These are phyloP conservation scores for Belgica antarctica DNA, from an alignment of 2,888 invertebrate genomes.

Conservation along the genomic window DNA sequence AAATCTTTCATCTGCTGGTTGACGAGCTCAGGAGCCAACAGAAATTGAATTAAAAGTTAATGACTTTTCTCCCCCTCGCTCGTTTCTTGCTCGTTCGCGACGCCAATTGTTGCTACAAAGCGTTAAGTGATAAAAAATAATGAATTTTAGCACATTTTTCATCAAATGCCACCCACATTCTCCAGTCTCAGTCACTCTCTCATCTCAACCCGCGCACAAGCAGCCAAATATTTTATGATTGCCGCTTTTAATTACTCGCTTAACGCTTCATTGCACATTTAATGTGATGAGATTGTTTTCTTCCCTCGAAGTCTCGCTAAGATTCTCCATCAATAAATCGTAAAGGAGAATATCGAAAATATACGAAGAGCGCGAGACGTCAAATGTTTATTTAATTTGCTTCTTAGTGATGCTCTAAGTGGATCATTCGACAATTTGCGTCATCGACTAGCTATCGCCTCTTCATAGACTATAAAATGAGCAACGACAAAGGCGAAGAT, in stretches of 20 bases:
- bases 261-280: slow-evolving; percentile 28
- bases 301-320: background rate
- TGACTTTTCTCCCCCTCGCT: background rate
- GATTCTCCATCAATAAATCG: slow-evolving; percentile 21
- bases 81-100: background rate
- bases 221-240: background rate
- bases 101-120: slow-evolving; percentile 18
- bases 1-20: too few relatives aligned
- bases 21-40: background rate
- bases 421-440: background rate
- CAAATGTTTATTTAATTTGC: background rate
- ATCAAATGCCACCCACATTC: background rate
- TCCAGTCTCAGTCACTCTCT: too few relatives aligned
- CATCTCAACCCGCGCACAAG: too few relatives aligned
- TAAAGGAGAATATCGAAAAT: slow-evolving; percentile 9
- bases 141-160: slow-evolving; percentile 10
- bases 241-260: slow-evolving; percentile 20
- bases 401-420: background rate
- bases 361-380: background rate
- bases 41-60: slow-evolving; percentile 28
- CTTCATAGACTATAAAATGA: background rate
- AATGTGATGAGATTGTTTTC: slow-evolving; percentile 22
- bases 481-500: background rate
- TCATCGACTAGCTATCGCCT: background rate
- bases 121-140: slow-evolving; percentile 18